Evolutionary conservation across 2,113 vertebrate species (phyloP), one percentile per base, ranked within the genome.

Genomic region (Pedionomus torquatus): DNA sequence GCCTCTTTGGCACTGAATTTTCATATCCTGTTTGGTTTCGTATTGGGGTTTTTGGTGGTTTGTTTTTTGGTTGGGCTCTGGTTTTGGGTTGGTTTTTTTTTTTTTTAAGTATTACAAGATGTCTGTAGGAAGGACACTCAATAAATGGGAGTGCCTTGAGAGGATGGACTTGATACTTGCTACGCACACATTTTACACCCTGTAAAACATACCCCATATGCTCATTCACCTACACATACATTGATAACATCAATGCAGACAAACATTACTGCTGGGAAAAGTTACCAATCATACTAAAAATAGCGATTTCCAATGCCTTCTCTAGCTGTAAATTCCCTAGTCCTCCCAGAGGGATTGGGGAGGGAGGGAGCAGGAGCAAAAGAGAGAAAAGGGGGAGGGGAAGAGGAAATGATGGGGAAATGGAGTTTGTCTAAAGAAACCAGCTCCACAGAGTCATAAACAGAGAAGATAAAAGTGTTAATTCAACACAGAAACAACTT

Each of bases 1-100:
- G 93, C 80, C 95, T 97, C 83, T 97, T 96, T 97, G 97, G 97
- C 96, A 97, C 66, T 79, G 86, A 72, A 96, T 92, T 97, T 97
- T 98, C 97, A 98, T 98, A 98, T 98, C 97, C 96, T 97, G 97
- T 98, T 98, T 97, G 82, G 90, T 96, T 97, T 98, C 96, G 24
- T n/a, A 13, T 31, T 41, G 21, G 11, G 1, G 43, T 83, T 91
- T 74, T 64, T 68, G 31, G 41, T n/a, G 37, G 19, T 28, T 86
- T 44, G 87, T 7, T 13, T 92, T 96, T 96, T 97, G 90, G 88
- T 95, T 97, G 90, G 20, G 23, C 16, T 83, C 92, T 97, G 96
- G 10, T 95, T 90, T 96, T n/a, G n/a, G 8, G 17, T 96, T 66
- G 87, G 7, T 43, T 61, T 43, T 92, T 96, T 7, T 93, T 64